phyloP scores from a whole-genome alignment of 2,888 invertebrate species.

The Ophion costatus region DNA sequence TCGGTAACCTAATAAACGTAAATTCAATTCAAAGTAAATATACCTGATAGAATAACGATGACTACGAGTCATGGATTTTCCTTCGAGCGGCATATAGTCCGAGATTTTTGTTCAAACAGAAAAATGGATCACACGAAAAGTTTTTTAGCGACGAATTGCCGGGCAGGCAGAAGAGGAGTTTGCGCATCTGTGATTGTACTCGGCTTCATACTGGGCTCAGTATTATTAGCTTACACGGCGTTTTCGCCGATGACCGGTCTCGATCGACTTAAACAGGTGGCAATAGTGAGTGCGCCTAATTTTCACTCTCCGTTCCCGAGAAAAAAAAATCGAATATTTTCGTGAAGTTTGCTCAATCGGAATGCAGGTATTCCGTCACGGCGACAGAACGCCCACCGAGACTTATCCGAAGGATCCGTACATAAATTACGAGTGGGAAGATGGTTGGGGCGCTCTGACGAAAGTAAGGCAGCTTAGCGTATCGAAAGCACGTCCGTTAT shows the following conservation, averaged over 20 bases:
- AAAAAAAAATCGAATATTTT: not conserved
- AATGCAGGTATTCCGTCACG: constrained; percentile 91
- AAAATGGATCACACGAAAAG: constrained; percentile 71
- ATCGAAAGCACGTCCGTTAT: too few species aligned
- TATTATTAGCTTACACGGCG: constrained; percentile 75
- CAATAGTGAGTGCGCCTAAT: constrained; percentile 74
- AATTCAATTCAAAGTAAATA: too few species aligned
- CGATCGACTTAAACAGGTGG: constrained; percentile 71
- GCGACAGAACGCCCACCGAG: constrained; percentile 90
- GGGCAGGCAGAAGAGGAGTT: constrained; percentile 69
- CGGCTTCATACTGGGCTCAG: constrained; percentile 71
- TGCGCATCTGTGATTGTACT: constrained; percentile 73
- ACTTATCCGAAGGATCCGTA: constrained; percentile 93
- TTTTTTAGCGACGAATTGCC: constrained; percentile 68
- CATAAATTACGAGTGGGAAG: constrained; percentile 90
- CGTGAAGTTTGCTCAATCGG: constrained; percentile 13
- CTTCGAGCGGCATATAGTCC: not conserved
- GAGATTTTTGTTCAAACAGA: constrained; percentile 34
- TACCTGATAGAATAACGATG: too few species aligned
- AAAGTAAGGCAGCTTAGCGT: constrained; percentile 84
- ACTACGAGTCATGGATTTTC: not conserved
- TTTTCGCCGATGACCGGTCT: constrained; percentile 65
- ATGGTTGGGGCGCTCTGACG: constrained; percentile 92
- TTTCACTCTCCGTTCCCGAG: not conserved
- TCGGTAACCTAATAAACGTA: too few species aligned